These are phyloP conservation scores for Bursaphelenchus mucronatus DNA, from an alignment of 1,140 invertebrate species.

Conservation along the genomic window DNA sequence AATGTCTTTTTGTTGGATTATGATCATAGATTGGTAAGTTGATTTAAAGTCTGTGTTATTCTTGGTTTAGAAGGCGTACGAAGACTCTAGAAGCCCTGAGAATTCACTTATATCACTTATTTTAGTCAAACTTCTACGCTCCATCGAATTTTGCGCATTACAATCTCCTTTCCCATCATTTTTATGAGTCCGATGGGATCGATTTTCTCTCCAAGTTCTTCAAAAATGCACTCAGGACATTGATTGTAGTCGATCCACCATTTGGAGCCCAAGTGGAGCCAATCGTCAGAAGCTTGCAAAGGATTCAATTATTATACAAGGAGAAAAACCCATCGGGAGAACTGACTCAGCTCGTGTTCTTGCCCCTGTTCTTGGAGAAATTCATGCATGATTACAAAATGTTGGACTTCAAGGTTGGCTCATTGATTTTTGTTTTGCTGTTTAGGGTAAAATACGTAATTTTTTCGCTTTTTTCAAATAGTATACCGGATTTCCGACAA, in stretches of 20 bases:
- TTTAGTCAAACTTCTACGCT: constrained; percentile 19
- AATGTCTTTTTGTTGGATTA: constrained; percentile 16
- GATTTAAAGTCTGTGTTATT: background rate
- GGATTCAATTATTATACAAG: background rate
- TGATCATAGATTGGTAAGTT: constrained; percentile 17
- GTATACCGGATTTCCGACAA: no score
- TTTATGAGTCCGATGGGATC: constrained; percentile 2
- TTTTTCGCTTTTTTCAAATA: no score
- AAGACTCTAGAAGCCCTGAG: no score
- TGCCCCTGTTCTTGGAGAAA: constrained; percentile 3
- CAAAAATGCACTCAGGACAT: background rate
- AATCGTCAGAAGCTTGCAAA: background rate
- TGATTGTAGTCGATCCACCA: constrained; percentile 16
- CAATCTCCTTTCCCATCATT: constrained; percentile 3
- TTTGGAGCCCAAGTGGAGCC: constrained; percentile 2
- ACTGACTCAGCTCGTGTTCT: background rate
- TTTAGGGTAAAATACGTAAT: background rate
- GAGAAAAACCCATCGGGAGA: background rate
- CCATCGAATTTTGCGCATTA: constrained; percentile 7
- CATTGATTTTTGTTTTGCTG: background rate
- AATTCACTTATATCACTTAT: no score
- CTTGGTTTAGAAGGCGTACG: no score
- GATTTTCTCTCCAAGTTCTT: background rate
- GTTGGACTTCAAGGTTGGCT: constrained; percentile 13
- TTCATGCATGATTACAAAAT: constrained; percentile 6